A percentile compares a stretch with the other conserved stretches of the same genome.
phyloP scores from a whole-genome alignment of 2,797 vertebrate genomes.

The Eutrigla gurnardus region DNA sequence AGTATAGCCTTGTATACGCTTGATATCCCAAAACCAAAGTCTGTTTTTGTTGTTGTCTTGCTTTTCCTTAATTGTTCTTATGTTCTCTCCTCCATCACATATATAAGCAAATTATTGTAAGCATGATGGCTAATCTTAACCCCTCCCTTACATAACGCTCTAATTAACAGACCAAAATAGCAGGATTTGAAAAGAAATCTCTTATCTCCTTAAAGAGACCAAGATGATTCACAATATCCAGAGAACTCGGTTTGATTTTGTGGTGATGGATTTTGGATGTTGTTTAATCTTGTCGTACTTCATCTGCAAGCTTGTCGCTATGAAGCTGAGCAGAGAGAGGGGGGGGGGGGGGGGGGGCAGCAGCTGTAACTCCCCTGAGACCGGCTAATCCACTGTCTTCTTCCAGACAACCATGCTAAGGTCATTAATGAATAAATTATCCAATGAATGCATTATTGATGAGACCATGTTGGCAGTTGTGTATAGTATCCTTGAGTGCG shows the following conservation, averaged over 20 bases:
- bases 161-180: conserved; percentile 27
- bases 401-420: conserved; percentile 71
- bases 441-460: conserved; percentile 79
- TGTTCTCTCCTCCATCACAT: neutral
- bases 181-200: conserved; percentile 3
- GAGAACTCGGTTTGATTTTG: conserved; percentile 1
- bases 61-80: neutral
- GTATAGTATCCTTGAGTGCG: conserved; percentile 42
- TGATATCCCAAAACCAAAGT: neutral
- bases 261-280: conserved; percentile 8
- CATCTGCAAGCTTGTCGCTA: conserved; percentile 27
- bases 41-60: neutral
- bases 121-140: conserved; percentile 15
- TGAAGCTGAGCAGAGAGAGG: conserved; percentile 12
- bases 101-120: neutral
- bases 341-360: conserved; percentile 10
- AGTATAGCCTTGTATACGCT: neutral
- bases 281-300: conserved; percentile 34
- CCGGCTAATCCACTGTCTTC: conserved; percentile 57
- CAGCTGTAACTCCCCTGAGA: conserved; percentile 60
- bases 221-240: neutral
- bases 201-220: conserved; percentile 7
- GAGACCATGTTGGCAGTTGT: conserved; percentile 53
- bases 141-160: conserved; percentile 12
- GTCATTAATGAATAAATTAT: conserved; percentile 86